These are phyloP conservation scores for Heliconius erato DNA, from an alignment of 2,888 invertebrate genomes.

Conservation along the genomic window DNA sequence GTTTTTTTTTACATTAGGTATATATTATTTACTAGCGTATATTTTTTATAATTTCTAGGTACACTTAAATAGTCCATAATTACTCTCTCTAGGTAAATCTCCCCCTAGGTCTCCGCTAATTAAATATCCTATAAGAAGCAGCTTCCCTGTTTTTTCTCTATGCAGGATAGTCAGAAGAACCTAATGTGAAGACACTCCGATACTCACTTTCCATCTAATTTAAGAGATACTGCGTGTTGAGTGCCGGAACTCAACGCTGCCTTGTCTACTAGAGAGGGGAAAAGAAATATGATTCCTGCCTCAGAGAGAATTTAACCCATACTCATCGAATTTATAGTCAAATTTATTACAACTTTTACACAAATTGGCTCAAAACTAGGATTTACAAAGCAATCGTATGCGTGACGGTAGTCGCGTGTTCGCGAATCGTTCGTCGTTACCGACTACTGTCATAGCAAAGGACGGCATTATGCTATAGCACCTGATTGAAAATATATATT, in stretches of 20 bases:
- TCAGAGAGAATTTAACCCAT: not conserved
- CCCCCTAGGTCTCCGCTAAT: too few species aligned
- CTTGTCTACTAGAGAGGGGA: not conserved
- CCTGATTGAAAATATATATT: not conserved
- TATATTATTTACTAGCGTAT: too few species aligned
- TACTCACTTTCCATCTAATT: not conserved
- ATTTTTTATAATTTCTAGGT: too few species aligned
- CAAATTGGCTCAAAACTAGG: not conserved
- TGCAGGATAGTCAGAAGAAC: not conserved
- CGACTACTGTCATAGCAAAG: slow-evolving; percentile 54
- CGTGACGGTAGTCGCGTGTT: slow-evolving; percentile 55
- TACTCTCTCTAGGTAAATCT: too few species aligned
- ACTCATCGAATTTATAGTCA: not conserved
- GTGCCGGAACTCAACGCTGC: slow-evolving; percentile 30
- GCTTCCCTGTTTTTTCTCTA: too few species aligned
- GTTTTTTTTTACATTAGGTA: too few species aligned
- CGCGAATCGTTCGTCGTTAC: slow-evolving; percentile 51
- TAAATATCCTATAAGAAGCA: too few species aligned
- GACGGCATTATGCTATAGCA: slow-evolving; percentile 49
- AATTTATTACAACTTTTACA: not conserved
- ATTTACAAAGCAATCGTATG: slow-evolving; percentile 20
- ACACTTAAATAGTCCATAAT: too few species aligned
- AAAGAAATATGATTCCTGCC: not conserved
- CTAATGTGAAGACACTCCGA: not conserved
- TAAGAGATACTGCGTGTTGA: not conserved